Base-by-base conservation (phyloP, 2,113 vertebrate genomes). In the Elachura formosa region DNA sequence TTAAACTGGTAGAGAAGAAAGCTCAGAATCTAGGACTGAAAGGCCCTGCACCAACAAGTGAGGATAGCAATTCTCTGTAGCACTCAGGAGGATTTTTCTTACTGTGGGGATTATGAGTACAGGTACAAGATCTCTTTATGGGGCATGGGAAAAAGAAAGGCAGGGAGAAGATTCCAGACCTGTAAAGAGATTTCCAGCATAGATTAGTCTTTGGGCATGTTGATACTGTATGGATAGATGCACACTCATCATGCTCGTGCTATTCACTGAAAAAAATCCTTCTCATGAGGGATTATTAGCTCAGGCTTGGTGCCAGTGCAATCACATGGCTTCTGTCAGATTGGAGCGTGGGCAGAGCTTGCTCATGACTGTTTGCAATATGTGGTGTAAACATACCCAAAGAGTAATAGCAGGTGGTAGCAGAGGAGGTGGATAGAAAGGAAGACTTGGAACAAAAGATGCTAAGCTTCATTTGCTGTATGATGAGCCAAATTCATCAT, bases 331-430 rank as follows among this genome's bases (percentile, higher is more conserved):
- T 95, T 62, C 83, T 93, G 67, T 93, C 94, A 95, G 90, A 91
- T 96, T 94, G 92, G 67, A 94, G 90, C 43, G 90, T 96, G 94
- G 95, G 96, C 90, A 96, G 92, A 88, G 90, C 92, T 96, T 92
- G 90, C 94, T 96, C 94, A 84, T 96, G 94, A 75, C 92, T 96
- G 88, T 95, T 96, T 96, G 92, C 95, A 96, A 90, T 96, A 96
- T 90, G 92, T 94, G 94, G 79, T 88, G 72, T 93, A 96, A 95
- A 96, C 92, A 96, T 74, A 94, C 79, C 73, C 94, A 91, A 94
- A 93, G 94, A 97, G 91, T 91, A 94, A 93, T 93, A 96, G 91
- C 95, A 96, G 91, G 94, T 95, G 93, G 94, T 96, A 89, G 94
- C 91, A 95, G 93, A 96, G 93, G 91, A 96, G 88, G 93, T 94